Evolutionary conservation across 92 coral and sea anemone species (phyloP), one percentile per base, ranked within the genome.

Genomic region (Scolanthus callimorphus): DNA sequence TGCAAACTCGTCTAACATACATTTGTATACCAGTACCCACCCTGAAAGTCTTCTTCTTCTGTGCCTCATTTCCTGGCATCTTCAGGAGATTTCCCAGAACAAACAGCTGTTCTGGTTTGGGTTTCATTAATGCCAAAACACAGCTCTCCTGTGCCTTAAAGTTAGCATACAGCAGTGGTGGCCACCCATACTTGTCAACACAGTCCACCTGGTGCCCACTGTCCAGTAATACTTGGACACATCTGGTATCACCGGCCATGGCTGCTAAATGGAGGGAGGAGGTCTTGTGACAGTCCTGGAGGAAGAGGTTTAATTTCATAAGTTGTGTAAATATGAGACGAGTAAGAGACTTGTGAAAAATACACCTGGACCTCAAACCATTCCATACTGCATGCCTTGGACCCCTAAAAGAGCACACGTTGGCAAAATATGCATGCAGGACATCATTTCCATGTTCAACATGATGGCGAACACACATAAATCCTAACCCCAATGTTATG

Each of bases 91-190:
- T 63, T 31, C 97, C 92, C 45, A 91, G 58, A n/a, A 91, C 91
- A 76, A 91, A 91, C 38, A 91, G 75, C 45, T 91, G 97, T 4
- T 67, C 76, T 1, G 97, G 97, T 55, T 91, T 91, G 27, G 97
- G 96, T 23, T 88, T 85, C 97, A 91, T 91, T 20, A 91, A 69
- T 1, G 97, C 85, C 20, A 91, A 48, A 13, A 91, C 97, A 71
- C 97, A 91, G 60, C 88, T 85, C 59, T 91, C 97, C 8, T 88
- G 96, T 2, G 97, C 97, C 27, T 89, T 77, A 47, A 91, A 91
- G 78, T 91, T 89, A 0, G 97, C 97, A 76, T 91, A 91, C 4
- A 91, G 83, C 11, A 91, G 72, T 17, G 97, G 97, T 3, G 97
- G 97, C 97, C 97, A 91, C 1, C 97, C 97, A 73, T 55, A 88